Evolutionary conservation across 2,888 invertebrate species (phyloP).

Genomic region (Tipula vernalis): DNA sequence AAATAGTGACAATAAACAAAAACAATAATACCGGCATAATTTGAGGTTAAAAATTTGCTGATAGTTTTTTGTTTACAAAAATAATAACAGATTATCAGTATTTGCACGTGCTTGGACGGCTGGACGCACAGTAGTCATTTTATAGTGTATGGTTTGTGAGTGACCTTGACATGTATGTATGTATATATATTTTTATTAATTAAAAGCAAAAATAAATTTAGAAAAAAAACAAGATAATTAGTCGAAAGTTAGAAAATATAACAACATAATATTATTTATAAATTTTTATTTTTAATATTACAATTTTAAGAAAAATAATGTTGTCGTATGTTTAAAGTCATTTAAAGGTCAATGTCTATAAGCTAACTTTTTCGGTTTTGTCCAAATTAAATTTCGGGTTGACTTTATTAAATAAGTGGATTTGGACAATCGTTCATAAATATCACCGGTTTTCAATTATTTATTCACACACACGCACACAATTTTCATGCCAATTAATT

Average conservation of each 20-base stretch:
- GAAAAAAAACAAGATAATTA: neutral
- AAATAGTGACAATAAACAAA: neutral
- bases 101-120: neutral
- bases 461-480: too few relatives aligned
- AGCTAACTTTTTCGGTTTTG: neutral
- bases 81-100: neutral
- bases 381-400: neutral
- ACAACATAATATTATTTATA: neutral
- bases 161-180: neutral
- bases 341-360: constrained; percentile 1
- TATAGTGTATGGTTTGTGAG: neutral
- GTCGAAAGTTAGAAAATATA: neutral
- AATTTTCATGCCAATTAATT: neutral
- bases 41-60: neutral
- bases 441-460: too few relatives aligned
- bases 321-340: neutral
- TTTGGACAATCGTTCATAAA: neutral
- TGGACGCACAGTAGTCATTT: neutral
- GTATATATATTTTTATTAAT: neutral
- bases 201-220: neutral
- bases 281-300: neutral
- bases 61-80: neutral
- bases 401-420: neutral
- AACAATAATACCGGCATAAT: neutral
- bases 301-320: neutral